These are phyloP conservation scores for Sinocyclocheilus grahami DNA, from an alignment of 2,113 vertebrate species.

Conservation along the genomic window DNA sequence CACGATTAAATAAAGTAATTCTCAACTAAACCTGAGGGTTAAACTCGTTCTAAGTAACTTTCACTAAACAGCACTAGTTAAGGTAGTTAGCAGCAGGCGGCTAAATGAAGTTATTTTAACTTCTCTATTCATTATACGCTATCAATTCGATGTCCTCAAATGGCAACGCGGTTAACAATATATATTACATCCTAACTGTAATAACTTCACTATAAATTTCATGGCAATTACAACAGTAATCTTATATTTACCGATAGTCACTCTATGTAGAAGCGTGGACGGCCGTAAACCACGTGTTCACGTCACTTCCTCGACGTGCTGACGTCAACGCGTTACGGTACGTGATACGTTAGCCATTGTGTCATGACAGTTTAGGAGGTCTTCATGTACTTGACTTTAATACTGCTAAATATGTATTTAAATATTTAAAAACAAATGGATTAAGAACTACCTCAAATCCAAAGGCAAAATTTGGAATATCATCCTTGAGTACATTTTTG, in stretches of 20 bases:
- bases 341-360: neutral
- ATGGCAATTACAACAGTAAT: neutral
- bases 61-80: neutral
- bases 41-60: neutral
- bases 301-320: conserved; percentile 63
- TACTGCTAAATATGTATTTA: too few species aligned
- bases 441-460: too few species aligned
- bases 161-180: neutral
- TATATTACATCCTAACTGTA: neutral
- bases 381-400: too few species aligned
- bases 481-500: too few species aligned
- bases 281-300: conserved; percentile 64
- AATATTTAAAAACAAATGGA: too few species aligned
- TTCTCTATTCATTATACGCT: neutral
- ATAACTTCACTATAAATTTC: too few species aligned
- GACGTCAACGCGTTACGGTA: conserved; percentile 61
- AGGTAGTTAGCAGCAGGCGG: conserved; percentile 13
- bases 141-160: neutral
- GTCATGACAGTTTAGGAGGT: conserved; percentile 5
- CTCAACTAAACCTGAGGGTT: too few species aligned
- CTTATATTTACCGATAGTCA: conserved; percentile 26
- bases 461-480: too few species aligned
- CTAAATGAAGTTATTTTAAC: neutral
- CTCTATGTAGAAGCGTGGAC: neutral
- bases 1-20: neutral